Evolutionary conservation across 2,113 vertebrate species (phyloP).

Genomic region (Trematomus loennbergii): DNA sequence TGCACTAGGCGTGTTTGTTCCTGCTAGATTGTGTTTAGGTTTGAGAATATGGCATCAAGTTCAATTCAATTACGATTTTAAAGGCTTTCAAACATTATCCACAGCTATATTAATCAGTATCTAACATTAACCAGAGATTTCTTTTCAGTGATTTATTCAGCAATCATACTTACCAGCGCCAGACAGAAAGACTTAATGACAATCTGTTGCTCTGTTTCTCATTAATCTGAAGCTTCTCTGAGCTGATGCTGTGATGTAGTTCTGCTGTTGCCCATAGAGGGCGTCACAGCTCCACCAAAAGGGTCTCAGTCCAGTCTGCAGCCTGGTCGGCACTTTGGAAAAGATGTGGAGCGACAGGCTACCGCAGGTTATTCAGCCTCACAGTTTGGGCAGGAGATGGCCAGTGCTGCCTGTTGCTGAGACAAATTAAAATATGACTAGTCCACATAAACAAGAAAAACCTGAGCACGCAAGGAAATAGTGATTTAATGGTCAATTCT

Average conservation of each 20-base stretch:
- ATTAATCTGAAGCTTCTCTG: constrained; percentile 10
- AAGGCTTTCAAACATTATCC: constrained; percentile 48
- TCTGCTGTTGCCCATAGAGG: constrained; percentile 47
- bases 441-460: not conserved
- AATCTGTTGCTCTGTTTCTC: constrained; percentile 12
- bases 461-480: not conserved
- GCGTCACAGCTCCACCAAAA: constrained; percentile 51
- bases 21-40: constrained; percentile 38
- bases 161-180: constrained; percentile 41
- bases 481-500: constrained; percentile 30
- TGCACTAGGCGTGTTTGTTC: constrained; percentile 6
- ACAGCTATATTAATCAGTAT: constrained; percentile 29
- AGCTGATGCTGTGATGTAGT: constrained; percentile 1
- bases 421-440: constrained; percentile 12
- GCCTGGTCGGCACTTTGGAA: constrained; percentile 29
- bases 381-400: constrained; percentile 29
- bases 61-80: constrained; percentile 8
- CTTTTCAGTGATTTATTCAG: constrained; percentile 40
- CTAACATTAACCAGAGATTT: constrained; percentile 1
- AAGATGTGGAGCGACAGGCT: constrained; percentile 29
- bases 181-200: constrained; percentile 13
- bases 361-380: constrained; percentile 44
- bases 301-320: not conserved
- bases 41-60: constrained; percentile 32
- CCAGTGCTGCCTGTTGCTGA: constrained; percentile 34